Percentiles rank a stretch among this genome's conserved stretches.
These are phyloP conservation scores for Phymanthus crucifer DNA, from an alignment of 92 coral and sea anemone genomes.

Conservation along the genomic window DNA sequence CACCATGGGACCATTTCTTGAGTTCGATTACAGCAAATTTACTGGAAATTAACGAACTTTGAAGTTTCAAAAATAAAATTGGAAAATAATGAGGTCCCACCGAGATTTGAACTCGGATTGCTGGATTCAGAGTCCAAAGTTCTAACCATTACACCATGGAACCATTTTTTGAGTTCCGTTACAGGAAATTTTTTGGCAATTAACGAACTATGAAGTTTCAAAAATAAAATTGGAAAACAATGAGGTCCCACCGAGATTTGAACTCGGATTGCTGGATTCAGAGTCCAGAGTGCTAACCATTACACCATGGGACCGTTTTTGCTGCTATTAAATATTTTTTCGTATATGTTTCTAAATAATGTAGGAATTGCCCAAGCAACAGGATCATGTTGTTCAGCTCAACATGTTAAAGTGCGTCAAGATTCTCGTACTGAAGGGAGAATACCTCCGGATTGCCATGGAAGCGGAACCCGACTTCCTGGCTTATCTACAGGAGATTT, in stretches of 20 bases:
- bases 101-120: slow-evolving; percentile 95
- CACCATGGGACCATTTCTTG: slow-evolving; percentile 69
- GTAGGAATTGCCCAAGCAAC: slow-evolving; percentile 94
- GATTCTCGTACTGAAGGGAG: slow-evolving; percentile 84
- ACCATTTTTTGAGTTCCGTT: slow-evolving; percentile 10
- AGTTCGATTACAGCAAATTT: no score
- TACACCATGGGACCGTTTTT: slow-evolving; percentile 80
- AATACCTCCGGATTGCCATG: slow-evolving; percentile 81
- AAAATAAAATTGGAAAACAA: no score
- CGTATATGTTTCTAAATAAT: not conserved
- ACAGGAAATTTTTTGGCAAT: no score
- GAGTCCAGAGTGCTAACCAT: slow-evolving; percentile 98
- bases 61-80: not conserved
- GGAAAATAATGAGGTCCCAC: slow-evolving; percentile 53
- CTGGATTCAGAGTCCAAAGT: slow-evolving; percentile 95
- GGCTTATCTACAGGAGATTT: slow-evolving; percentile 92
- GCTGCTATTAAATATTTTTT: no score
- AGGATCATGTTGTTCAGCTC: slow-evolving; percentile 89
- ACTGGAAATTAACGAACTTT: not conserved
- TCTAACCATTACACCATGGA: slow-evolving; percentile 96
- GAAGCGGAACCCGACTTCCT: slow-evolving; percentile 87
- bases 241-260: slow-evolving; percentile 68
- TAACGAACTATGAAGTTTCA: no score
- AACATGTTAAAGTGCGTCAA: slow-evolving; percentile 80
- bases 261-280: slow-evolving; percentile 97